phyloP scores from a whole-genome alignment of 2,113 vertebrate species.

The Ranitomeya imitator region DNA sequence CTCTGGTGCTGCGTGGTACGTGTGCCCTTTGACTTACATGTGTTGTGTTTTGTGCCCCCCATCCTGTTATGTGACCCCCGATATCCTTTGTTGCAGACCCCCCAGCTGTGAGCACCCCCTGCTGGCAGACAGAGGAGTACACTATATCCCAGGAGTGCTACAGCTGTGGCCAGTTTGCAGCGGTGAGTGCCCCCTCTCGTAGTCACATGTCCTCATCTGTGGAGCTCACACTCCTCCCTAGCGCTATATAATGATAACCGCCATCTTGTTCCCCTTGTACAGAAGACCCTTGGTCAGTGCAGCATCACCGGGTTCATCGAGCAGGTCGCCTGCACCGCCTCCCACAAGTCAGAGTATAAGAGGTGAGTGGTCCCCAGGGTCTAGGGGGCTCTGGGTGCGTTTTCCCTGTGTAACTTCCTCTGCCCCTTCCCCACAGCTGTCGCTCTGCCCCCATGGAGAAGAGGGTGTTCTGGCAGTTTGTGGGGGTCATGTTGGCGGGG shows the following conservation, averaged over 20 bases:
- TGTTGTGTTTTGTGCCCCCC: neutral
- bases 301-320: constrained; percentile 75
- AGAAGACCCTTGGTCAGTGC: constrained; percentile 74
- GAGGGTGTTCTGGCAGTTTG: constrained; percentile 79
- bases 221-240: neutral
- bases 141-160: constrained; percentile 74
- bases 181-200: constrained; percentile 66
- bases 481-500: constrained; percentile 70
- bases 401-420: neutral
- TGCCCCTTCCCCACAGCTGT: constrained; percentile 68
- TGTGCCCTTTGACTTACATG: neutral
- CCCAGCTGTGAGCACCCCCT: constrained; percentile 62
- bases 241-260: neutral
- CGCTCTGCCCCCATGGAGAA: constrained; percentile 76
- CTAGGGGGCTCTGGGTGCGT: neutral
- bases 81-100: constrained; percentile 54
- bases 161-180: constrained; percentile 72
- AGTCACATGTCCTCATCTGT: too few species aligned
- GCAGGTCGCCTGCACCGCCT: constrained; percentile 72
- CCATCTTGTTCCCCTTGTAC: neutral
- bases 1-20: neutral
- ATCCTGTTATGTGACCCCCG: neutral
- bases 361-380: constrained; percentile 67
- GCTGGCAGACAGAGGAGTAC: constrained; percentile 81
- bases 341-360: constrained; percentile 73